These are phyloP conservation scores for Cirrhinus mrigala DNA, from an alignment of 2,797 vertebrate species.

Conservation along the genomic window DNA sequence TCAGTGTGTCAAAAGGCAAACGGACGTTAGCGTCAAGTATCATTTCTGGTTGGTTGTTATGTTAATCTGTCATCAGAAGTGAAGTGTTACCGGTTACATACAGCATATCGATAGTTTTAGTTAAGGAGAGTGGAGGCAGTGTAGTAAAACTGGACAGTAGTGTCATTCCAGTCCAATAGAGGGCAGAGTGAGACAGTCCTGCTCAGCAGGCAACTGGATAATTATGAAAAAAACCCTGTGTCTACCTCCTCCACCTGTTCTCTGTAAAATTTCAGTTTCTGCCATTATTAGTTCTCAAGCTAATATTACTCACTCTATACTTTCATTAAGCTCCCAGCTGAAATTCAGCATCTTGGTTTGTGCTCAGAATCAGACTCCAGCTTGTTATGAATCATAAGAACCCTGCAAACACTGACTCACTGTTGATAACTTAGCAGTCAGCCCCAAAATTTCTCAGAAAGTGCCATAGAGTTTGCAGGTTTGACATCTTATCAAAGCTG, in stretches of 20 bases:
- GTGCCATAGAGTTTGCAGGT: neutral
- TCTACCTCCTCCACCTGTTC: neutral
- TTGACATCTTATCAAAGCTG: neutral
- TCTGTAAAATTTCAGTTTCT: neutral
- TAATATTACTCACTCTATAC: neutral
- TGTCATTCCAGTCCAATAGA: constrained; percentile 44
- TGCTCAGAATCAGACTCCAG: neutral
- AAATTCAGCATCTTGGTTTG: constrained; percentile 11
- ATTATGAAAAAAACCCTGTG: neutral
- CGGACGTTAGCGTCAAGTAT: neutral
- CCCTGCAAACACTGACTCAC: constrained; percentile 40
- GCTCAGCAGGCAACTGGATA: neutral
- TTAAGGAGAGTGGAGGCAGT: neutral
- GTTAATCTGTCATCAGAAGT: neutral
- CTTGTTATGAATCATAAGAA: neutral
- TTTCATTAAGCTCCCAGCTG: neutral
- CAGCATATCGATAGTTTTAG: neutral
- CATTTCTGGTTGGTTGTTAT: neutral
- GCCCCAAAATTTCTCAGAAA: neutral
- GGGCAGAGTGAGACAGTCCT: constrained; percentile 46
- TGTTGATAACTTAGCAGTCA: constrained; percentile 33
- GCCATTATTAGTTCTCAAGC: neutral
- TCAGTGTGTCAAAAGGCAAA: neutral
- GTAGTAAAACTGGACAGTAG: neutral
- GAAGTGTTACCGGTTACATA: neutral